phyloP scores from a whole-genome alignment of 2,113 vertebrate species.

The Ptilorrhoa leucosticta region DNA sequence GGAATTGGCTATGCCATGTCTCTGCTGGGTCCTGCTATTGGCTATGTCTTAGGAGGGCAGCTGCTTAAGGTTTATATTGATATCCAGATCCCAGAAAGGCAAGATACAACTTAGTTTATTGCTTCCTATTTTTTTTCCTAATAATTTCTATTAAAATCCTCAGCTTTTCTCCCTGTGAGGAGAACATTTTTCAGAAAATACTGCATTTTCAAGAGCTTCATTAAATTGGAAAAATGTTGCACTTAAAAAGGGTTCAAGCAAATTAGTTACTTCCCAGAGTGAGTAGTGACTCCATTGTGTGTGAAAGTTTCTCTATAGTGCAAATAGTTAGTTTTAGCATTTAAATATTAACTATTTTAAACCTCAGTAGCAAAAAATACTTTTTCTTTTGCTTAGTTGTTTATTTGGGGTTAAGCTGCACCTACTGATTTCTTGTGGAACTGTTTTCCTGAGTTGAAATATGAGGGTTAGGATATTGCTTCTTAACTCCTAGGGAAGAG shows the following conservation, averaged over 20 bases:
- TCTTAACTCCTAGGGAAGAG: not conserved
- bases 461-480: not conserved
- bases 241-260: not conserved
- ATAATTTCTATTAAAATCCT: not conserved
- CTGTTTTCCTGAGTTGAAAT: not conserved
- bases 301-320: not conserved
- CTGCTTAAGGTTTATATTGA: slow-evolving; percentile 79
- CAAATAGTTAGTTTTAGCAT: not conserved
- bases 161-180: not conserved
- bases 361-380: not conserved
- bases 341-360: not conserved
- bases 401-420: not conserved
- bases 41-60: slow-evolving; percentile 78
- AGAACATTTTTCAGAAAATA: not conserved
- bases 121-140: not conserved
- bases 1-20: slow-evolving; percentile 80
- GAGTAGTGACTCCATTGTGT: not conserved
- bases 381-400: not conserved
- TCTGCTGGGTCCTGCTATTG: slow-evolving; percentile 78
- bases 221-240: not conserved
- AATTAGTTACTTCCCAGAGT: not conserved
- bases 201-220: not conserved
- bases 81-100: slow-evolving; percentile 62
- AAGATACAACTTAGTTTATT: slow-evolving; percentile 29
- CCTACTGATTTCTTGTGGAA: not conserved